phyloP scores from a whole-genome alignment of 2,113 vertebrate species.

The Tiliqua scincoides region DNA sequence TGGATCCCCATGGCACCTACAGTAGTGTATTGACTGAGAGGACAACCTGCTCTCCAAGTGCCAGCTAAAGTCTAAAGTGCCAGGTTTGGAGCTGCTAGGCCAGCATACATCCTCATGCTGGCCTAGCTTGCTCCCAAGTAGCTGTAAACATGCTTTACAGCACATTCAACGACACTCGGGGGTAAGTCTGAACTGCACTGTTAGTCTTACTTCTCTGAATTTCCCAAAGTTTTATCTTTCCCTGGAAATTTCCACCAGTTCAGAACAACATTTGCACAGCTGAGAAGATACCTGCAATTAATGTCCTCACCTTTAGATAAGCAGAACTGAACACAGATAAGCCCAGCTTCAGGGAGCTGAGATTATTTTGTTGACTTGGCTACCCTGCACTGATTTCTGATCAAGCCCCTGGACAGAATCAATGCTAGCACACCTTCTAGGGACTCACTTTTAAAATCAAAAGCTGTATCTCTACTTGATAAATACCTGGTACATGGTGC shows the following conservation, averaged over 20 bases:
- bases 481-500: not conserved
- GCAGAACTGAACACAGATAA: not conserved
- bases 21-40: too few species aligned
- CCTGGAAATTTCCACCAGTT: not conserved
- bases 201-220: too few species aligned
- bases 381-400: not conserved
- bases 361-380: too few species aligned
- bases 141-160: too few species aligned
- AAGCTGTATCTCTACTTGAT: not conserved
- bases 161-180: too few species aligned
- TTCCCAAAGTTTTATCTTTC: not conserved
- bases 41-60: too few species aligned
- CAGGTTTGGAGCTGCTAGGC: too few species aligned
- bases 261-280: not conserved
- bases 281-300: not conserved
- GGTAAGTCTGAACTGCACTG: too few species aligned
- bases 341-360: not conserved
- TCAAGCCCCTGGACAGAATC: not conserved
- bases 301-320: not conserved
- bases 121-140: too few species aligned
- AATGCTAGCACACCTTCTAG: not conserved
- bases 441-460: not conserved
- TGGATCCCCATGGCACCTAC: too few species aligned
- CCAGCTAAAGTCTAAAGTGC: too few species aligned
- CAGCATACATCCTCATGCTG: too few species aligned